Evolutionary conservation across 2,888 invertebrate genomes (phyloP).

Genomic region (Leucophora obtusa): DNA sequence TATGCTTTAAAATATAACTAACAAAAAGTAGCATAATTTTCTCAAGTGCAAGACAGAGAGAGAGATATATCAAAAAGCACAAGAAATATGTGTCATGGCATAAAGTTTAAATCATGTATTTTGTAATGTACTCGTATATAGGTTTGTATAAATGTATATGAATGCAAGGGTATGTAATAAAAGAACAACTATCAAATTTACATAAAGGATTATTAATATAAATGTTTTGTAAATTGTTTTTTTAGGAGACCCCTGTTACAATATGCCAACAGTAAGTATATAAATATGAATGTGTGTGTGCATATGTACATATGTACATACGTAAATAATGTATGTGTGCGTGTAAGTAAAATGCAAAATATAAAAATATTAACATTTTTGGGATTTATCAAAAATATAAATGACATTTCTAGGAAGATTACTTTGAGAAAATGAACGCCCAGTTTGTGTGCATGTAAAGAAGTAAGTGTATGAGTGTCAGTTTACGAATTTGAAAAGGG

Average conservation of each 20-base stretch:
- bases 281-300: neutral
- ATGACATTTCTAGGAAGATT: constrained; percentile 29
- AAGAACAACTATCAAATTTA: constrained; percentile 50
- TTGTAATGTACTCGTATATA: no score
- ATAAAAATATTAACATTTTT: constrained; percentile 14
- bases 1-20: no score
- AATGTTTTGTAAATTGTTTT: constrained; percentile 48
- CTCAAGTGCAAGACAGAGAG: no score
- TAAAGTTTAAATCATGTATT: no score
- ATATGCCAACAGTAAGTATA: neutral
- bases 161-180: neutral
- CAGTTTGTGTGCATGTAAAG: neutral
- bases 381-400: constrained; percentile 33
- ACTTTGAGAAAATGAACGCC: constrained; percentile 9
- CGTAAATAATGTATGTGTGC: neutral
- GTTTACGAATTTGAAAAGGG: constrained; percentile 29
- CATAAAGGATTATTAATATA: constrained; percentile 48
- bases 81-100: no score
- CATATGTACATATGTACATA: neutral
- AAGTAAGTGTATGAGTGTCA: neutral
- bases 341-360: neutral
- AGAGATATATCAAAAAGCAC: no score
- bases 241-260: constrained; percentile 38
- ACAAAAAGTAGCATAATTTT: no score
- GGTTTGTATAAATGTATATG: no score